Percentiles rank a stretch among this genome's conserved stretches.
These are phyloP conservation scores for Smutsia gigantea DNA, from an alignment of 2,797 vertebrate genomes.

Conservation along the genomic window DNA sequence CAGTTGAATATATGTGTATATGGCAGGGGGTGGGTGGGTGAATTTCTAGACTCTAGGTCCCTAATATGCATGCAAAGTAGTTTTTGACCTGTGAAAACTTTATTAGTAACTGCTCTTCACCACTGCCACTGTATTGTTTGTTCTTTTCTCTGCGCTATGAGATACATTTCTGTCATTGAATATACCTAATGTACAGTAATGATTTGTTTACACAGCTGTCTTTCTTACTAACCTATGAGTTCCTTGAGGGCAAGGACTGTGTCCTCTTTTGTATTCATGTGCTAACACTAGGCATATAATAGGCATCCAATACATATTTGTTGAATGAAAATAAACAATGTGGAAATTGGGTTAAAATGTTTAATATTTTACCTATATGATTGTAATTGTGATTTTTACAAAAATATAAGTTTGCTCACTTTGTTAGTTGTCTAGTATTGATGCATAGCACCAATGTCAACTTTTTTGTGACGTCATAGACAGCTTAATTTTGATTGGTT, in stretches of 20 bases:
- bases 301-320: background rate
- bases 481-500: slow-evolving; percentile 1
- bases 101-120: background rate
- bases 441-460: background rate
- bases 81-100: background rate
- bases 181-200: background rate
- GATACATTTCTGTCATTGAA: background rate
- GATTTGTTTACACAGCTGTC: background rate
- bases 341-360: background rate
- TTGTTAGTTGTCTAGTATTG: background rate
- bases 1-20: background rate
- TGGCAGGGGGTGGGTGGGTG: background rate
- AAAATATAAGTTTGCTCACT: background rate
- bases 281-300: background rate
- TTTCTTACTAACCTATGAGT: background rate
- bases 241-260: background rate
- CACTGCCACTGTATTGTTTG: background rate
- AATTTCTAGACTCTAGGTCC: background rate
- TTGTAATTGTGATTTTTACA: background rate
- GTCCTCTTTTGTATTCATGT: background rate
- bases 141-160: background rate
- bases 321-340: background rate
- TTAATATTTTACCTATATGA: background rate
- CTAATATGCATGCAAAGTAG: background rate
- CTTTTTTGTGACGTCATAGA: background rate